Percentiles rank a stretch among this genome's conserved stretches.
phyloP scores from a whole-genome alignment of 2,888 invertebrate species.

The Branchipolynoe longqiensis region DNA sequence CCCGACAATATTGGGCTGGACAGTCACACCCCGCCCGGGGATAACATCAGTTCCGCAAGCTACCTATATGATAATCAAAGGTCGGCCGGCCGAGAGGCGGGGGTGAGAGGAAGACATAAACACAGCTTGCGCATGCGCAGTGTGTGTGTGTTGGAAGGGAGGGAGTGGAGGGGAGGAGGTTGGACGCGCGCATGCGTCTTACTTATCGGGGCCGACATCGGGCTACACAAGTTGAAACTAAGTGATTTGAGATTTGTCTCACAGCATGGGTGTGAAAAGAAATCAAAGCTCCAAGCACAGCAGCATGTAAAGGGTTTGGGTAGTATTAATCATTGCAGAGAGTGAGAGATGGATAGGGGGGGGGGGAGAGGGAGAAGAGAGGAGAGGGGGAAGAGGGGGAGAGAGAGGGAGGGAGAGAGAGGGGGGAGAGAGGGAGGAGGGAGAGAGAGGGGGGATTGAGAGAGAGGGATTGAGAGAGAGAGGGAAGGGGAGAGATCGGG shows the following conservation, averaged over 20 bases:
- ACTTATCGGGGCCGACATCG: background rate
- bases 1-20: background rate
- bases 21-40: slow-evolving; percentile 13
- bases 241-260: slow-evolving; percentile 47
- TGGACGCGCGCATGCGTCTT: background rate
- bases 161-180: background rate
- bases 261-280: background rate
- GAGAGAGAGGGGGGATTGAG: background rate
- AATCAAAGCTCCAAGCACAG: slow-evolving; percentile 41
- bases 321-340: background rate
- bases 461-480: no score
- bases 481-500: no score
- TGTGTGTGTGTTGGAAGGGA: background rate
- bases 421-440: background rate
- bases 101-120: background rate
- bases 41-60: slow-evolving; percentile 48
- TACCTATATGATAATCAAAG: slow-evolving; percentile 43
- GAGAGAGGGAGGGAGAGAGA: background rate
- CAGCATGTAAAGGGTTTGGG: background rate
- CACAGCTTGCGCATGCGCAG: background rate
- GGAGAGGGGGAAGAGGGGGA: background rate
- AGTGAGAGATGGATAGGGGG: background rate
- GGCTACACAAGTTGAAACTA: background rate
- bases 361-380: background rate
- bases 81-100: background rate